Conservation (phyloP, 2,888 invertebrate species). For the Lagria hirta region DNA sequence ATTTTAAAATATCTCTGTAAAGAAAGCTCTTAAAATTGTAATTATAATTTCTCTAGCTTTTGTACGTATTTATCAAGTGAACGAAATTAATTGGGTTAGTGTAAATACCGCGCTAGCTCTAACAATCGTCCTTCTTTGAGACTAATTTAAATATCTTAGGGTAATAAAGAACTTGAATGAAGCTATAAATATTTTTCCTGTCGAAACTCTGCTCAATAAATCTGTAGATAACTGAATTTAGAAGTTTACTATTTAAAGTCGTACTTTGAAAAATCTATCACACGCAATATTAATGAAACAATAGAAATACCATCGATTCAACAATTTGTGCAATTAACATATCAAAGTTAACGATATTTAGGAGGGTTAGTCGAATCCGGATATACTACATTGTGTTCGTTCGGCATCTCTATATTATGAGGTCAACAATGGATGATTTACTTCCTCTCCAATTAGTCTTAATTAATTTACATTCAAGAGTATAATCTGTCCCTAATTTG, state of each 20-base stretch:
- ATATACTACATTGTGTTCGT: constrained; percentile 17
- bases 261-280: constrained; percentile 11
- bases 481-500: constrained; percentile 28
- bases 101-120: constrained; percentile 22
- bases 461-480: constrained; percentile 37
- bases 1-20: too few species aligned
- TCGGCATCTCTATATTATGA: constrained; percentile 27
- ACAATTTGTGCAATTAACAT: constrained; percentile 14
- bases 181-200: constrained; percentile 52
- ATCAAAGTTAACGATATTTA: constrained; percentile 13
- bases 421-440: constrained; percentile 32
- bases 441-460: constrained; percentile 37
- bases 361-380: constrained; percentile 18
- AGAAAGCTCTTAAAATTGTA: too few species aligned
- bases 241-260: constrained; percentile 21
- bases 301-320: neutral
- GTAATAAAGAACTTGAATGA: constrained; percentile 51
- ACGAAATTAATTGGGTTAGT: constrained; percentile 26
- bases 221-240: constrained; percentile 45
- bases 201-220: constrained; percentile 52
- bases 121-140: constrained; percentile 30
- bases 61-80: too few species aligned
- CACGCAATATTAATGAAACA: constrained; percentile 3
- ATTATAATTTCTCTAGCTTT: too few species aligned
- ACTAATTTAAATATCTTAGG: constrained; percentile 46